Conservation (phyloP, 2,797 vertebrate genomes). For the Fratercula arctica region DNA sequence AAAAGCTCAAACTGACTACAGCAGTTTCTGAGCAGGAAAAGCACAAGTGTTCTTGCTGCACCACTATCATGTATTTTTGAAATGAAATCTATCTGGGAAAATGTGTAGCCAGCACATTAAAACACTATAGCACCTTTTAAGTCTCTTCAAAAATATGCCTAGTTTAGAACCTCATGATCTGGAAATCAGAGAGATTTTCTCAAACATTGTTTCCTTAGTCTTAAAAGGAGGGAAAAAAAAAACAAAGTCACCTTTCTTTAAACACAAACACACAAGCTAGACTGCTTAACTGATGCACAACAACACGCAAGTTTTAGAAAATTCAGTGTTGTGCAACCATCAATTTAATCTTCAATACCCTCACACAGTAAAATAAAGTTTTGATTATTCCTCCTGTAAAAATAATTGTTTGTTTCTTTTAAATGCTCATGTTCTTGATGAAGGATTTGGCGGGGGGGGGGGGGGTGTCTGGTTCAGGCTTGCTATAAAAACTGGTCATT, state of each 20-base stretch:
- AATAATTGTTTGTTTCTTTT: neutral
- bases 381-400: neutral
- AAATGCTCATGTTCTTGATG: neutral
- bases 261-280: neutral
- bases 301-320: neutral
- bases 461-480: neutral
- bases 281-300: neutral
- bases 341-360: neutral
- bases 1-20: neutral
- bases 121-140: neutral
- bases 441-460: fast-evolving
- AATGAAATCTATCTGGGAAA: neutral
- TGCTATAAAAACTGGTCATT: neutral
- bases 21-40: neutral
- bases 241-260: neutral
- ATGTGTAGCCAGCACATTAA: neutral
- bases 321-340: neutral
- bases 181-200: neutral
- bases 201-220: neutral
- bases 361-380: neutral
- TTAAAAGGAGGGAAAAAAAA: neutral
- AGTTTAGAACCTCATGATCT: neutral
- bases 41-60: neutral
- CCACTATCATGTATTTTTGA: neutral
- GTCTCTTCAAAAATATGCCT: neutral